Base-by-base conservation (phyloP, 2,888 invertebrate genomes). In the Odiellus spinosus region DNA sequence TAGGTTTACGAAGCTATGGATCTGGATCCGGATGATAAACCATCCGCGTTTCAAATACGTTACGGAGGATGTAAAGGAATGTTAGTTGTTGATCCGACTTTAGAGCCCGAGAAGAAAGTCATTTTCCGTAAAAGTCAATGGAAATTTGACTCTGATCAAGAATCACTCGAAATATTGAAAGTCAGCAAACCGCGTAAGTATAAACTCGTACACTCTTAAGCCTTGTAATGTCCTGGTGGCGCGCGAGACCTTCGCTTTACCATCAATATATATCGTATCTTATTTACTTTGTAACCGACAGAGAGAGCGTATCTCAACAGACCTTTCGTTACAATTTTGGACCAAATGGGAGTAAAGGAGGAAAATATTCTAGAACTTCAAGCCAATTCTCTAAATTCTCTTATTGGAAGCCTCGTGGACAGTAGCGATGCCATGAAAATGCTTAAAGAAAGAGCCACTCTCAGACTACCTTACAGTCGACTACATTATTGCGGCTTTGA, bases 101-200 rank as follows among this genome's bases (percentile, higher is more conserved):
- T 51, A 18, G 26, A 8, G 5, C 4, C 26, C 8, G 20, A 34
- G 8, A 51, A 51, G 2, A 38, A 48, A 20, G 40, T 11, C 11
- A 49, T 56, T 21, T 44, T 51, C 21, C 46, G 58, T 35, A 46
- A 49, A 17, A 55, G 55, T 36, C 58, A 58, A 58, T 52, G 45
- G 33, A 58, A 58, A 46, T 58, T 57, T 51, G 47, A 56, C 19
- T 56, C 53, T 6, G 46, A 53, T 47, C 45, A 49, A 46, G 41
- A 52, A 44, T 20, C 53, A 45, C 43, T 51, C 52, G 54, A 61
- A 57, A 53, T 58, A 50, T 48, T 61, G 49, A 53, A 59, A 50
- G 44, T 56, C 52, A 49, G 55, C 53, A 48, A 46, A 53, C 46
- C 52, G 53, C 43, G 59, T 59, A 42, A 55, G 55, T 33, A 26